Conservation (phyloP, 2,888 invertebrate genomes). For the Acanthosepion lycidas region DNA sequence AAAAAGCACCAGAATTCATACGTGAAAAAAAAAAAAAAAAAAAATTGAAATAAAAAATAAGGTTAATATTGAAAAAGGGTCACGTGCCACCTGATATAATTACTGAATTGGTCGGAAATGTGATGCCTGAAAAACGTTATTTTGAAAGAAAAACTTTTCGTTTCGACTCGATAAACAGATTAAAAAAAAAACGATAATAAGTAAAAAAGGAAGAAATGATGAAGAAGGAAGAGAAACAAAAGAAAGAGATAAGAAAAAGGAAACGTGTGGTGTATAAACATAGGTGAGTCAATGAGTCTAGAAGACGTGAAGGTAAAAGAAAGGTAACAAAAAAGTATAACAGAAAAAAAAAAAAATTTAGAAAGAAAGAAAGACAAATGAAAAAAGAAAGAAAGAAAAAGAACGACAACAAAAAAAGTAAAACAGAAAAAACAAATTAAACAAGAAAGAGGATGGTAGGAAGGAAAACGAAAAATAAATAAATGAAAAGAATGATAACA, state of each 20-base stretch:
- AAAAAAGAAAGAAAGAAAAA: not conserved
- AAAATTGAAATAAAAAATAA: not conserved
- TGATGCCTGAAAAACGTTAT: not conserved
- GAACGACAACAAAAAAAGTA: not conserved
- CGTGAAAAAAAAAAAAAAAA: not conserved
- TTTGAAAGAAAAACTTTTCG: not conserved
- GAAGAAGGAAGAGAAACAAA: not conserved
- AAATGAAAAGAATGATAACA: not conserved
- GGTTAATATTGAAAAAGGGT: not conserved
- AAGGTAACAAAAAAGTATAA: not conserved
- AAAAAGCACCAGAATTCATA: not conserved
- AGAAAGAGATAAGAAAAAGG: not conserved
- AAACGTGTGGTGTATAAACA: not conserved
- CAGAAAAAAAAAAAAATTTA: not conserved
- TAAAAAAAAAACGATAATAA: not conserved
- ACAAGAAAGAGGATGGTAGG: not conserved
- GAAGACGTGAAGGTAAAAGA: too few species aligned
- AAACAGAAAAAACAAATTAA: not conserved
- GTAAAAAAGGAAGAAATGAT: not conserved
- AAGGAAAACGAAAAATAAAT: not conserved
- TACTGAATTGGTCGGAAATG: not conserved
- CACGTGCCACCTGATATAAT: conserved; percentile 1
- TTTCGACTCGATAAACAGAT: not conserved
- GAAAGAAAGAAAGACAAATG: not conserved
- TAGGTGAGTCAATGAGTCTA: too few species aligned